These are phyloP conservation scores for Nemapogon koenigi DNA, from an alignment of 2,888 invertebrate genomes.

Conservation along the genomic window DNA sequence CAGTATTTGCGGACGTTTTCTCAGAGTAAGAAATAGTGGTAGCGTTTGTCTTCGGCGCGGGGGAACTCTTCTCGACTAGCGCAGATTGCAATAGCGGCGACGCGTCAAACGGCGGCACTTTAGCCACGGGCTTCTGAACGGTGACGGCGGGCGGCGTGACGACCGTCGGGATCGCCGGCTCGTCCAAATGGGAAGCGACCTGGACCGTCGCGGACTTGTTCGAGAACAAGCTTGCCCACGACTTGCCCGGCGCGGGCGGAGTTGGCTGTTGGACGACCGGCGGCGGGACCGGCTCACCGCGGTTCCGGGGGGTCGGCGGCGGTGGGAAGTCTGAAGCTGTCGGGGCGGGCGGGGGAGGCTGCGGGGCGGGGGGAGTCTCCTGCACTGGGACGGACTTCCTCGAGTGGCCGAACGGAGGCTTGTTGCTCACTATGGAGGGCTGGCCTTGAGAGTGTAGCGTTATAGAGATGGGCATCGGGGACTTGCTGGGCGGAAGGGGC, in stretches of 20 bases:
- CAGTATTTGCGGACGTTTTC: constrained; percentile 41
- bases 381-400: constrained; percentile 35
- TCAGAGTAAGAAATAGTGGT: constrained; percentile 32
- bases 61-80: constrained; percentile 25
- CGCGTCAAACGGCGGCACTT: constrained; percentile 66
- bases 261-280: constrained; percentile 36
- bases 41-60: constrained; percentile 21
- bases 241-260: constrained; percentile 53
- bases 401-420: constrained; percentile 52
- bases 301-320: constrained; percentile 50
- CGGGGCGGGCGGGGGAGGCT: constrained; percentile 47
- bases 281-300: constrained; percentile 36
- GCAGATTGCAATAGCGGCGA: constrained; percentile 39
- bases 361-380: constrained; percentile 36
- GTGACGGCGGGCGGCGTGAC: constrained; percentile 29
- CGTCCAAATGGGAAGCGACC: constrained; percentile 27
- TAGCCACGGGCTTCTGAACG: constrained; percentile 65
- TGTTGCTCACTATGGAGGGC: constrained; percentile 55
- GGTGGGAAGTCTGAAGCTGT: constrained; percentile 61
- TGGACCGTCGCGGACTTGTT: constrained; percentile 28
- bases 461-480: constrained; percentile 56
- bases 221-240: constrained; percentile 74
- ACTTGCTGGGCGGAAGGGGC: constrained; percentile 48
- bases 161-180: constrained; percentile 36
- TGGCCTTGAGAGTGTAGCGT: constrained; percentile 48